These are phyloP conservation scores for Nasonia oneida DNA, from an alignment of 2,888 invertebrate species.

Conservation along the genomic window DNA sequence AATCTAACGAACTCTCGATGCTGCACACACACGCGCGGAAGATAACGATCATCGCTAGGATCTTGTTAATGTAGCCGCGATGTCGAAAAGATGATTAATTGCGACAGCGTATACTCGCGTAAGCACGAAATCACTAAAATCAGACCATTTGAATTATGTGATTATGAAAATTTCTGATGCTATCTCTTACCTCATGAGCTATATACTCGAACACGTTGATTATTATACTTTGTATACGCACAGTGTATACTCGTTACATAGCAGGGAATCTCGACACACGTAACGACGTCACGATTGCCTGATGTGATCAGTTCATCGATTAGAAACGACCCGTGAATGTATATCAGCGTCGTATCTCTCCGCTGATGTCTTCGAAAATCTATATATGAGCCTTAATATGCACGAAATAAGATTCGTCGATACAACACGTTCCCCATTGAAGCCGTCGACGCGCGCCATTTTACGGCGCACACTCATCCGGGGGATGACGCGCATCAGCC, in stretches of 20 bases:
- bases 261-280: not conserved
- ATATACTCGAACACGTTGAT: no score
- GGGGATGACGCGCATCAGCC: not conserved
- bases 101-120: not conserved
- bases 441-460: not conserved
- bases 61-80: conserved; percentile 7
- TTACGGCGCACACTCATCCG: not conserved
- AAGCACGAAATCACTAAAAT: conserved; percentile 10
- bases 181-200: conserved; percentile 10
- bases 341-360: not conserved
- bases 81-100: conserved; percentile 40
- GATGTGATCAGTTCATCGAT: not conserved
- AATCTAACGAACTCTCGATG: not conserved
- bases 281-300: not conserved
- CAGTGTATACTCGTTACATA: not conserved
- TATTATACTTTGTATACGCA: no score
- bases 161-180: conserved; percentile 33
- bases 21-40: not conserved
- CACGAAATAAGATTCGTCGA: not conserved
- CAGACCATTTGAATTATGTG: conserved; percentile 12
- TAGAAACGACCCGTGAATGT: not conserved
- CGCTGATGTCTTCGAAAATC: not conserved
- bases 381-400: not conserved
- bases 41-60: conserved; percentile 1
- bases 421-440: not conserved